phyloP scores from a whole-genome alignment of 2,113 vertebrate species.

The Rhadina sibilatrix region DNA sequence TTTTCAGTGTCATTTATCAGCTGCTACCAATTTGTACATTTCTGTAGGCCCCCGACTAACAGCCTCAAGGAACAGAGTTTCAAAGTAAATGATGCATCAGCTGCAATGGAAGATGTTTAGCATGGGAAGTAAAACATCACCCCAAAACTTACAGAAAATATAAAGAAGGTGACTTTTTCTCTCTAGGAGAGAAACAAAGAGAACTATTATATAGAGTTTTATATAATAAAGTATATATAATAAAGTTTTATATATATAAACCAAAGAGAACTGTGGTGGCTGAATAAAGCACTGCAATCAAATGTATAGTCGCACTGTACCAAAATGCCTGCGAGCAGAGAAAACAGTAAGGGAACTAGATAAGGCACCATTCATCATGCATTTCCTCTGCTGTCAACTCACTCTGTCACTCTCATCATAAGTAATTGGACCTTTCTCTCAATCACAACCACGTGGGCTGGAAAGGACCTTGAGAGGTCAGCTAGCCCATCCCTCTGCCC shows the following conservation, averaged over 20 bases:
- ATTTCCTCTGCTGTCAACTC: constrained; percentile 46
- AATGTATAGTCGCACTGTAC: background rate
- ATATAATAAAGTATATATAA: too few species aligned
- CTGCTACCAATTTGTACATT: background rate
- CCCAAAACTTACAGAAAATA: background rate
- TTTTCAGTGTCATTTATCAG: background rate
- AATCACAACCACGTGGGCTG: constrained; percentile 28
- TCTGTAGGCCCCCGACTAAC: background rate
- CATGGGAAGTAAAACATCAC: background rate
- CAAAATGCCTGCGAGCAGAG: background rate
- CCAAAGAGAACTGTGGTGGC: background rate
- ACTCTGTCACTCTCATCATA: background rate
- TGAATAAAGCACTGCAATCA: background rate
- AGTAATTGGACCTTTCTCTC: constrained; percentile 33
- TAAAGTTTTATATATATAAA: background rate
- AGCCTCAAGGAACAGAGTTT: background rate
- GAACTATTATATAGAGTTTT: too few species aligned
- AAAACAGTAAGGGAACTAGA: background rate
- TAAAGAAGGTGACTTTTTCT: background rate
- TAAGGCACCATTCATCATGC: constrained; percentile 10
- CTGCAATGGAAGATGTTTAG: background rate
- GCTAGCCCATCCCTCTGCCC: background rate
- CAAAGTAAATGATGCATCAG: background rate
- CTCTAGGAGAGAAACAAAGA: background rate
- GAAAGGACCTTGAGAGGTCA: constrained; percentile 37